Conservation (phyloP, 1,140 invertebrate genomes). For the Drosophila grimshawi region DNA sequence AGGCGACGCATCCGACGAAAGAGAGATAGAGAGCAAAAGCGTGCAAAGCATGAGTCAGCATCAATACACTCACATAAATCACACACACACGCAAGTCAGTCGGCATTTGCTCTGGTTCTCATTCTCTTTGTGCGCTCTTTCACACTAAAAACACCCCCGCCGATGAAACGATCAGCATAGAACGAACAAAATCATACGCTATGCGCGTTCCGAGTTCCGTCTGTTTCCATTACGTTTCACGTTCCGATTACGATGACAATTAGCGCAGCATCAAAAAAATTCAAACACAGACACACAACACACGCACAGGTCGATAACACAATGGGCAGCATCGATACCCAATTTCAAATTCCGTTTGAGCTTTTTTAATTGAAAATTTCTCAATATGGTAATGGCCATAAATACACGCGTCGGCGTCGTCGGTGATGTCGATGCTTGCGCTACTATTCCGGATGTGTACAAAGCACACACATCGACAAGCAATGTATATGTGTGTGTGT, state of each 20-base stretch:
- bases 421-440: slow-evolving; percentile 35
- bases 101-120: slow-evolving; percentile 4
- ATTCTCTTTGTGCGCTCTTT: slow-evolving; percentile 8
- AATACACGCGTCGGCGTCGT: slow-evolving; percentile 65
- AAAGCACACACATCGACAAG: slow-evolving; percentile 59
- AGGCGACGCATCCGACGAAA: slow-evolving; percentile 26
- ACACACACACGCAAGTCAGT: slow-evolving; percentile 3
- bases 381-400: slow-evolving; percentile 82
- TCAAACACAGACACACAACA: neutral
- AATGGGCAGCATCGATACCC: neutral
- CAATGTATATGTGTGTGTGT: slow-evolving; percentile 29
- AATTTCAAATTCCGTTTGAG: slow-evolving; percentile 9
- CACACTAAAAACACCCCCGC: slow-evolving; percentile 32
- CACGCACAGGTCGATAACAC: too few species aligned
- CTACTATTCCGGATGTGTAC: slow-evolving; percentile 78
- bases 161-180: slow-evolving; percentile 15
- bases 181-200: slow-evolving; percentile 1
- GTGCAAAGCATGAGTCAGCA: slow-evolving; percentile 35
- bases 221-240: slow-evolving; percentile 14
- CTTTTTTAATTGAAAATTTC: slow-evolving; percentile 79
- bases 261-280: neutral
- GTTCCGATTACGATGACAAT: slow-evolving; percentile 21
- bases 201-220: slow-evolving; percentile 2
- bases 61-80: slow-evolving; percentile 16
- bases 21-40: slow-evolving; percentile 5